Conservation (phyloP, 2,113 vertebrate genomes). For the Uria aalge region DNA sequence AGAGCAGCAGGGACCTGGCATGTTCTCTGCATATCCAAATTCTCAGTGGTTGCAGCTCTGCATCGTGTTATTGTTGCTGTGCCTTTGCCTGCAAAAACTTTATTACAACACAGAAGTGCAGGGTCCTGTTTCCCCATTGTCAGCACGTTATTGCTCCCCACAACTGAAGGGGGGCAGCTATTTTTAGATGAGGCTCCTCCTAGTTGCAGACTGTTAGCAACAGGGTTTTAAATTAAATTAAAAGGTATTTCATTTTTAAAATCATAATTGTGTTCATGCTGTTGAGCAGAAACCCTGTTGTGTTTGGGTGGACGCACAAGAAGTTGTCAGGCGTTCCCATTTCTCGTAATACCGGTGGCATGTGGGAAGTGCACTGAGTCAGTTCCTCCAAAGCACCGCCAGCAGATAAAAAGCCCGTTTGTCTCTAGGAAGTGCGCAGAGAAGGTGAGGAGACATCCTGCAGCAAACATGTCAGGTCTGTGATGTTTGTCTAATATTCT, state of each 20-base stretch:
- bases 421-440: fast-evolving
- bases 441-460: not conserved
- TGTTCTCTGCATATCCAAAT: not conserved
- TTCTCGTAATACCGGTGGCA: fast-evolving
- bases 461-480: slow-evolving; percentile 16
- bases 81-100: not conserved
- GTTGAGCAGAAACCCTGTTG: not conserved
- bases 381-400: not conserved
- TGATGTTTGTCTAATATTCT: not conserved
- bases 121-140: not conserved
- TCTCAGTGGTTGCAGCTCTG: not conserved
- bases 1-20: not conserved
- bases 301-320: not conserved
- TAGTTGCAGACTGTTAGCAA: not conserved
- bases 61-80: not conserved
- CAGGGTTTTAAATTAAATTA: not conserved
- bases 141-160: not conserved
- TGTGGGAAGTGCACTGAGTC: not conserved
- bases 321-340: not conserved
- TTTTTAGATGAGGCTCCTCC: not conserved
- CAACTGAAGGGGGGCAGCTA: not conserved
- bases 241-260: not conserved
- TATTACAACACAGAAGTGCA: not conserved
- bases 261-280: not conserved
- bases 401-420: not conserved